Base-by-base conservation (phyloP, 2,113 vertebrate species). In the Anoplopoma fimbria region DNA sequence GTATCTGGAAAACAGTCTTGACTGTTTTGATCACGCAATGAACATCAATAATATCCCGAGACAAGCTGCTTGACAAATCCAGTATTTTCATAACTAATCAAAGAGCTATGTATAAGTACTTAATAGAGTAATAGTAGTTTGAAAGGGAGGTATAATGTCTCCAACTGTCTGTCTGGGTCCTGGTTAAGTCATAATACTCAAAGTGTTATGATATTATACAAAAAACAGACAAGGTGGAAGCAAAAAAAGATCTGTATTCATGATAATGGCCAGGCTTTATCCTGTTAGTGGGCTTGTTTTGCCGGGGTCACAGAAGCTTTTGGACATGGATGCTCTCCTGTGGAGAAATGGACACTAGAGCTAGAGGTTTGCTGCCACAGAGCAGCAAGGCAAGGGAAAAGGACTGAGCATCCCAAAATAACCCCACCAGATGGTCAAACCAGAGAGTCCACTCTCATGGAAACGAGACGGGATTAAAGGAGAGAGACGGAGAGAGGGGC, bases 381-480 rank as follows among this genome's bases (percentile, higher is more conserved):
- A 81, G 64, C 62, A 61, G 53, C 25, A 72, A 19, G 69, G 45
- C 33, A 63, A 68, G 42, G 4, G 29, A 68, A 27, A 31, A 62
- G 12, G 21, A 25, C 15, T 40, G 33, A 78, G 38, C 27, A 36
- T 77, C 71, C 27, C n/a, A 25, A 42, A 69, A 75, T 68, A 76
- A 34, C 7, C 38, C 5, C 49, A 82, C 29, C 79, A 86, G 78
- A 81, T 93, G 91, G 85, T 74, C 58, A 29, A 51, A 62, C 51
- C 68, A 63, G 55, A 53, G 33, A 51, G 58, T 40, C 10, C 5
- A 5, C 12, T 73, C 72, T 77, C 63, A 14, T 17, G 27, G 64
- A 71, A 81, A 83, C 85, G 31, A 8, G 13, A 68, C 14, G n/a
- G n/a, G n/a, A n/a, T n/a, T n/a, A n/a, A n/a, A 62, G 21, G 29